These are phyloP conservation scores for Sparidentex hasta DNA, from an alignment of 2,797 vertebrate genomes.

Conservation along the genomic window DNA sequence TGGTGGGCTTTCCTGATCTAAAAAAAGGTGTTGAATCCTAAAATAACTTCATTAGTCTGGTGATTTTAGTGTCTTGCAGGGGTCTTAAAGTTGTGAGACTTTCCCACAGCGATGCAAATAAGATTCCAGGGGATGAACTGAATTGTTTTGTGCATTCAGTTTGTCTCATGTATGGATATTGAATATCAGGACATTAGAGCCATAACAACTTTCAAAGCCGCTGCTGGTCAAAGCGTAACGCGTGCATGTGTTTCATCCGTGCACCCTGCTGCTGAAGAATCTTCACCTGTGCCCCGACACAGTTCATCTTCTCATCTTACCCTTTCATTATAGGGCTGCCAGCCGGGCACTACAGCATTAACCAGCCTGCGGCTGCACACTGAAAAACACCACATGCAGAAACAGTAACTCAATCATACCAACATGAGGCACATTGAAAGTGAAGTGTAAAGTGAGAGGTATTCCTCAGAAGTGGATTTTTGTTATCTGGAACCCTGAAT, in stretches of 20 bases:
- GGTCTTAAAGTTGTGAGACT: neutral
- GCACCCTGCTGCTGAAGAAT: slow-evolving; percentile 68
- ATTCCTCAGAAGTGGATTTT: slow-evolving; percentile 53
- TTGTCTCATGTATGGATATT: slow-evolving; percentile 42
- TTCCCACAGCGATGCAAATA: slow-evolving; percentile 21
- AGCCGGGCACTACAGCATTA: neutral
- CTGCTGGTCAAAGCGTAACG: slow-evolving; percentile 27
- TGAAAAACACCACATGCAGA: slow-evolving; percentile 7
- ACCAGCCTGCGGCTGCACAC: neutral
- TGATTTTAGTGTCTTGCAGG: slow-evolving; percentile 5
- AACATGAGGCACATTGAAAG: slow-evolving; percentile 27
- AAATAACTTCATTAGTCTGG: slow-evolving; percentile 42
- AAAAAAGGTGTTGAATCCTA: slow-evolving; percentile 19
- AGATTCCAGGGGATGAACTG: slow-evolving; percentile 1
- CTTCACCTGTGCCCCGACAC: slow-evolving; percentile 56
- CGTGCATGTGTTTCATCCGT: slow-evolving; percentile 50
- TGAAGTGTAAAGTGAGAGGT: slow-evolving; percentile 48
- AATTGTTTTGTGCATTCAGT: slow-evolving; percentile 39
- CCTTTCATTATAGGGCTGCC: slow-evolving; percentile 19
- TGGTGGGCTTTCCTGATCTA: slow-evolving; percentile 13
- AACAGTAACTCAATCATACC: slow-evolving; percentile 31
- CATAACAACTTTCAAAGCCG: slow-evolving; percentile 51
- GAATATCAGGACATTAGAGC: slow-evolving; percentile 44
- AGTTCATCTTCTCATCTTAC: slow-evolving; percentile 56
- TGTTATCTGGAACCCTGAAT: slow-evolving; percentile 44